These are phyloP conservation scores for Stegodyphus dumicola DNA, from an alignment of 1,140 invertebrate species.

Conservation along the genomic window DNA sequence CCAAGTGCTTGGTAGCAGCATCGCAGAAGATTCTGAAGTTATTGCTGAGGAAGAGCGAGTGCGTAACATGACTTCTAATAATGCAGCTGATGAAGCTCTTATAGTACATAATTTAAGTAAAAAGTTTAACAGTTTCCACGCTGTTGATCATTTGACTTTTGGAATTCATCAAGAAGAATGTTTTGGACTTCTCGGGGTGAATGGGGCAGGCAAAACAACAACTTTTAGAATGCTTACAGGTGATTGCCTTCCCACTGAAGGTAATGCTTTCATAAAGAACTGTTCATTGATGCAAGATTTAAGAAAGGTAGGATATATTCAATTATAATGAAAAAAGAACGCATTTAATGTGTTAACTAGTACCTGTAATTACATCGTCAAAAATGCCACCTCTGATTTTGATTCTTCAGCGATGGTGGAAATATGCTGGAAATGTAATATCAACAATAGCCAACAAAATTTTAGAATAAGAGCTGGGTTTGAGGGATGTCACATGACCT, in stretches of 20 bases:
- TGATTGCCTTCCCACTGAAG: conserved; percentile 69
- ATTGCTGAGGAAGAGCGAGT: conserved; percentile 18
- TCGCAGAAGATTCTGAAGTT: conserved; percentile 39
- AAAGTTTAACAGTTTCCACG: conserved; percentile 76
- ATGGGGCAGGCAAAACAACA: conserved; percentile 86
- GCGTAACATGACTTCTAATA: not conserved
- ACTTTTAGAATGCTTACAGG: conserved; percentile 87
- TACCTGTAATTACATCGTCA: no score
- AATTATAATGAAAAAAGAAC: no score
- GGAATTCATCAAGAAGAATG: conserved; percentile 77
- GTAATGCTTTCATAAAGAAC: conserved; percentile 67
- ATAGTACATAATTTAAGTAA: conserved; percentile 69
- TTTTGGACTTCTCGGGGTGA: conserved; percentile 89
- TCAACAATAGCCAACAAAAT: no score
- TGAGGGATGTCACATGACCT: no score
- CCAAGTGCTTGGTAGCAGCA: not conserved
- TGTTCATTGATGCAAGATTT: conserved; percentile 72
- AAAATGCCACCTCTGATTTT: no score
- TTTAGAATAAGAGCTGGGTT: no score
- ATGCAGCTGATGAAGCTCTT: conserved; percentile 52
- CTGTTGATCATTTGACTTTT: conserved; percentile 80
- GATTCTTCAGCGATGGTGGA: no score
- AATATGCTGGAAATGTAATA: no score
- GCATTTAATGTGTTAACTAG: no score
- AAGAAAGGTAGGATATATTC: conserved; percentile 68